Evolutionary conservation across 2,797 vertebrate species (phyloP).

Genomic region (Channallabes apus): DNA sequence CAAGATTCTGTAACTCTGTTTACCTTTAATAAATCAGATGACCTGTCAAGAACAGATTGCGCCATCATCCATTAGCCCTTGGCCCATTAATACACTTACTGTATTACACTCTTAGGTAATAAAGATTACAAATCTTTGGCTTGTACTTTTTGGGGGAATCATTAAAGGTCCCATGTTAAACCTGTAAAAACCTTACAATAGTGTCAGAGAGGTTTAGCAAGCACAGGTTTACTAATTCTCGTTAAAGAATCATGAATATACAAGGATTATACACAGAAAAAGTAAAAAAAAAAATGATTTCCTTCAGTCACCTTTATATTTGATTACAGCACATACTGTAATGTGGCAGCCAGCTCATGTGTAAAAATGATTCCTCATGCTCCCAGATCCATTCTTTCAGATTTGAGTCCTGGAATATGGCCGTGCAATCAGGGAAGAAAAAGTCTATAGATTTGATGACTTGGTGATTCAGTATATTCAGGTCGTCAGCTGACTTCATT

Average conservation of each 20-base stretch:
- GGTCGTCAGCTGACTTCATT: too few relatives aligned
- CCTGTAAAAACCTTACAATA: neutral
- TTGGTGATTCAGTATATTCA: too few relatives aligned
- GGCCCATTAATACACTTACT: neutral
- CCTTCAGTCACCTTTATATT: too few relatives aligned
- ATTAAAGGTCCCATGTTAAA: neutral
- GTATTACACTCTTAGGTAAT: neutral
- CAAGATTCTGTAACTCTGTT: neutral
- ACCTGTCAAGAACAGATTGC: slow-evolving; percentile 3
- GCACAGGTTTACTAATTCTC: neutral
- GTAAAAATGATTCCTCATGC: too few relatives aligned
- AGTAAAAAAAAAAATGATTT: too few relatives aligned
- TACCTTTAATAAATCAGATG: slow-evolving; percentile 33
- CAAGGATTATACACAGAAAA: neutral
- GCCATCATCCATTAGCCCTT: neutral
- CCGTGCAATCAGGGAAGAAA: too few relatives aligned
- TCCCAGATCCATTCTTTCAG: too few relatives aligned
- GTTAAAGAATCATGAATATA: neutral
- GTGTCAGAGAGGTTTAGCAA: neutral
- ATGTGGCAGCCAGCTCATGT: too few relatives aligned
- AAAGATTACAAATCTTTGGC: neutral
- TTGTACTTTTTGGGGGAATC: neutral
- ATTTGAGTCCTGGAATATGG: too few relatives aligned
- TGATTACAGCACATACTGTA: too few relatives aligned
- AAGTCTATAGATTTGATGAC: too few relatives aligned